Evolutionary conservation across 2,113 vertebrate species (phyloP).

Genomic region (Tetrax tetrax): DNA sequence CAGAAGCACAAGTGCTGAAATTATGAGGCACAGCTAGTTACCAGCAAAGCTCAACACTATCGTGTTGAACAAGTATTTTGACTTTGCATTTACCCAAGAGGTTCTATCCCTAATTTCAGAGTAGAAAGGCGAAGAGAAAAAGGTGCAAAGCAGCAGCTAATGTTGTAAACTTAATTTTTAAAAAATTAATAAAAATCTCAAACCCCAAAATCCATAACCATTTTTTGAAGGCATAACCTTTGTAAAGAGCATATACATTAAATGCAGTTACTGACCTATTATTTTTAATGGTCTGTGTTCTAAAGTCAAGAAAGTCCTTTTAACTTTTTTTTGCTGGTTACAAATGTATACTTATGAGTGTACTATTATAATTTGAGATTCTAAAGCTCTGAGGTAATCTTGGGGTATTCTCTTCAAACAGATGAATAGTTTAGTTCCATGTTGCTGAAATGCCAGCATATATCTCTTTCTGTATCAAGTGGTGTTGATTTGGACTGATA

Average conservation of each 20-base stretch:
- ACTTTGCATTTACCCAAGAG: not conserved
- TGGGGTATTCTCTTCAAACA: not conserved
- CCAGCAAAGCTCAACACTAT: not conserved
- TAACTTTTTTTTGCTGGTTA: constrained; percentile 4
- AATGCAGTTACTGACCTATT: not conserved
- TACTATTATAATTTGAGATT: not conserved
- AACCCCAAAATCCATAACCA: not conserved
- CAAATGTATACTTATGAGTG: not conserved
- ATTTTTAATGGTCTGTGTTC: not conserved
- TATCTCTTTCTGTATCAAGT: not conserved
- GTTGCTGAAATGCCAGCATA: not conserved
- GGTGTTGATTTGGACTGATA: not conserved
- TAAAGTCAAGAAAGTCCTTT: not conserved
- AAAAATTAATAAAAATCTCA: not conserved
- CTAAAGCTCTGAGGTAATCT: not conserved
- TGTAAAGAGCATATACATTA: not conserved
- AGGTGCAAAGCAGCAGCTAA: not conserved
- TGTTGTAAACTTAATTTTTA: not conserved
- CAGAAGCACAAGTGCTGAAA: constrained; percentile 36
- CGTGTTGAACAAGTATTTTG: not conserved
- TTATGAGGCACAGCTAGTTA: not conserved
- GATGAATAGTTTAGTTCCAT: not conserved
- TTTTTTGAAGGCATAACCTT: not conserved
- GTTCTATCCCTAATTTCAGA: not conserved
- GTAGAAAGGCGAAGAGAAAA: not conserved